Conservation (phyloP, 1,140 invertebrate species). For the Temnothorax longispinosus region DNA sequence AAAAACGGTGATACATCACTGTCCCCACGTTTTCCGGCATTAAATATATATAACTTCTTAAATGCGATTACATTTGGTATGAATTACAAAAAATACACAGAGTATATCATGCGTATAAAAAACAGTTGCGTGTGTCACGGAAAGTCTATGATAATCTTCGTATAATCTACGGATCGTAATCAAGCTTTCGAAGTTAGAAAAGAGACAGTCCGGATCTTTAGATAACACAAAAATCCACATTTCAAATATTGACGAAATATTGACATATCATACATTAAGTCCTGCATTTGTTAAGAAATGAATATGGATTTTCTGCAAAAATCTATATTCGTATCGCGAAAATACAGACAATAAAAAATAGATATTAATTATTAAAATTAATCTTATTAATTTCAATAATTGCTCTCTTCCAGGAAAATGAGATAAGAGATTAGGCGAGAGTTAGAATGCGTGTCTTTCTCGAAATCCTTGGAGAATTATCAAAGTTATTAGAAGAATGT, state of each 20-base stretch:
- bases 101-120: slow-evolving; percentile 72
- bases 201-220: too few species aligned
- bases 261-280: neutral
- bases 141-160: slow-evolving; percentile 61
- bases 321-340: neutral
- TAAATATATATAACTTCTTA: slow-evolving; percentile 71
- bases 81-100: slow-evolving; percentile 75
- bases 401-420: neutral
- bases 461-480: neutral
- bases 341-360: neutral
- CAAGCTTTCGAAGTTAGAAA: slow-evolving; percentile 52
- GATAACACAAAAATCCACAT: neutral
- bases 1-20: slow-evolving; percentile 43
- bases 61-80: slow-evolving; percentile 73
- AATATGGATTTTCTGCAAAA: neutral
- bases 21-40: slow-evolving; percentile 13
- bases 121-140: slow-evolving; percentile 68
- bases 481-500: neutral
- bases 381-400: neutral
- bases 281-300: neutral
- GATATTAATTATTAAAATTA: slow-evolving; percentile 2
- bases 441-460: neutral
- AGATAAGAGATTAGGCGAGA: neutral
- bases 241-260: neutral
- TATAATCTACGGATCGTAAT: slow-evolving; percentile 61